These are phyloP conservation scores for Eurois occulta DNA, from an alignment of 2,888 invertebrate species.

Conservation along the genomic window DNA sequence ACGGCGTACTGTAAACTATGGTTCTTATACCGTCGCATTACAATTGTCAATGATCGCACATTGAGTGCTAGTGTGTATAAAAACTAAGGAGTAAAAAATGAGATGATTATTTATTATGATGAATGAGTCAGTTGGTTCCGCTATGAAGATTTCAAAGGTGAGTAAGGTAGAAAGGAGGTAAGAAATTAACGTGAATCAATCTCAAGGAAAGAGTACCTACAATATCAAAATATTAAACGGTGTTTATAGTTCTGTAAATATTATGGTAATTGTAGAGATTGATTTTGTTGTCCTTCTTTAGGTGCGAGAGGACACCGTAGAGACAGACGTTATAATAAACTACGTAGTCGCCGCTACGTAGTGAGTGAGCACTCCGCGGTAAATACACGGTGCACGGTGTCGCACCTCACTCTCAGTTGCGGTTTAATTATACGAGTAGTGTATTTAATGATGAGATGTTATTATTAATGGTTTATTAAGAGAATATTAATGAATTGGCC, in stretches of 20 bases:
- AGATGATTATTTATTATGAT: constrained; percentile 76
- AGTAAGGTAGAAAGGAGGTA: constrained; percentile 63
- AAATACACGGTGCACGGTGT: constrained; percentile 13
- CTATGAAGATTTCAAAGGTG: constrained; percentile 63
- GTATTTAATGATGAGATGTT: constrained; percentile 50
- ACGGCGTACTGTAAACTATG: constrained; percentile 66
- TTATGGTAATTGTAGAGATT: constrained; percentile 22
- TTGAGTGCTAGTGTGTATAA: constrained; percentile 59
- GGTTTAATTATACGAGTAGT: constrained; percentile 43
- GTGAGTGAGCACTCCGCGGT: constrained; percentile 10
- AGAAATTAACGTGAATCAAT: constrained; percentile 34
- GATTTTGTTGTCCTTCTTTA: constrained; percentile 25
- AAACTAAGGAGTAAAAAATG: constrained; percentile 74
- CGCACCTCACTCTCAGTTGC: constrained; percentile 21
- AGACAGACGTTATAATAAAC: constrained; percentile 37
- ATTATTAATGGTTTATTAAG: constrained; percentile 46
- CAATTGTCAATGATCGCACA: constrained; percentile 60
- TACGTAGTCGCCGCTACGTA: constrained; percentile 20
- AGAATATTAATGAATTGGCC: constrained; percentile 45
- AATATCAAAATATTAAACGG: constrained; percentile 18
- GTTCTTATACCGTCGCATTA: constrained; percentile 69
- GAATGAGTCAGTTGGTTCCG: constrained; percentile 74
- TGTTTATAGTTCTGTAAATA: constrained; percentile 30
- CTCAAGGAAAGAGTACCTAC: constrained; percentile 32
- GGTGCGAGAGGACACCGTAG: constrained; percentile 27